Evolutionary conservation across 2,888 invertebrate genomes (phyloP), one percentile per base, ranked within the genome.

Genomic region (Onthophagus sagittarius): DNA sequence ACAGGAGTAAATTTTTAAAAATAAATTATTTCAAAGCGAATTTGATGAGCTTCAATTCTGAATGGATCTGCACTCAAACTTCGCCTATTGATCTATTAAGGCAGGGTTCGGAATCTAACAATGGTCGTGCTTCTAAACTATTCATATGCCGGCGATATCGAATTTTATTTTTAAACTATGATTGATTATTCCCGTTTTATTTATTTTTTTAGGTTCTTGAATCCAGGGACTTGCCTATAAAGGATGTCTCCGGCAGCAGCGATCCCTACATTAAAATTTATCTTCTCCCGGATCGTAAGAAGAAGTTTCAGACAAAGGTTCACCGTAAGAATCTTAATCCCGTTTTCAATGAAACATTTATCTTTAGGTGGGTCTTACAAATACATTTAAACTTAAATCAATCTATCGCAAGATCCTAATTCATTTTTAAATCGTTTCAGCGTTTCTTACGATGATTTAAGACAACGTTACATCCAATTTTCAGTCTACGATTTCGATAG

Each of bases 191-290:
- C 23, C 23, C 3, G 23, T 23, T 23, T 23, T 23, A 23, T 23
- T 23, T 23, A 23, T 31, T 62, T 72, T 78, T 77, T 71, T 81
- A 92, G 92, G 90, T 93, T 76, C 86, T 93, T 78, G 91, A 92
- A 83, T 93, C 93, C 0, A 89, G 91, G 65, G 92, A 93, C 81
- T 87, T 95, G n/a, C 94, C 94, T 0, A 89, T 94, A 73, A 94
- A 94, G 83, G 95, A 95, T 79, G 93, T 94, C 75, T 91, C 92
- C 0, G 94, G 94, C 6, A 94, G 94, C 82, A 94, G 94, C 75
- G 95, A 96, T 84, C 95, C 96, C 0, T 96, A 96, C 85, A 92
- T 95, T 77, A 95, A 95, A 85, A 90, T 95, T 71, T 93, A 94
- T 83, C 88, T 95, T 0, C 86, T 95, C 11, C 95, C 95, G 0